A percentile compares a stretch with the other conserved stretches of the same genome.
These are phyloP conservation scores for Pelochelys cantorii DNA, from an alignment of 2,797 vertebrate genomes.

Conservation along the genomic window DNA sequence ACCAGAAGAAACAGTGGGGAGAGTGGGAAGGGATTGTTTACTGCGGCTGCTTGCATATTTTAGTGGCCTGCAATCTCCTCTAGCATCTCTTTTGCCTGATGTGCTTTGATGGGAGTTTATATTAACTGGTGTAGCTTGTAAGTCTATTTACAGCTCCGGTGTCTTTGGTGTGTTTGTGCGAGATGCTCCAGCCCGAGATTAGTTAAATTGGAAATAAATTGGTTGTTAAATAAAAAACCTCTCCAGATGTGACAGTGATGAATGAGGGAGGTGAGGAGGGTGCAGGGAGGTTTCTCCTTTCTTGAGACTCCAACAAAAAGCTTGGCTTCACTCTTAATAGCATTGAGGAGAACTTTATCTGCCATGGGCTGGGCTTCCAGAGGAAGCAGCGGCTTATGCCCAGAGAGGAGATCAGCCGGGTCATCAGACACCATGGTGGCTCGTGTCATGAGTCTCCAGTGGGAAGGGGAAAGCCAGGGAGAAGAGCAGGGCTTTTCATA, in stretches of 20 bases:
- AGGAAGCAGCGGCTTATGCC: background rate
- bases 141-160: slow-evolving; percentile 65
- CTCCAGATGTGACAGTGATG: slow-evolving; percentile 82
- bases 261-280: slow-evolving; percentile 75
- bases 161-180: slow-evolving; percentile 63
- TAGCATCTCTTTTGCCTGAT: slow-evolving; percentile 17
- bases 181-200: slow-evolving; percentile 80
- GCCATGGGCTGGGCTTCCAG: background rate
- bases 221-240: slow-evolving; percentile 85
- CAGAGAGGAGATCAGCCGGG: background rate
- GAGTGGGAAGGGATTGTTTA: slow-evolving; percentile 22
- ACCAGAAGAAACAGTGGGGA: background rate
- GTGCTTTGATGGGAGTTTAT: slow-evolving; percentile 75
- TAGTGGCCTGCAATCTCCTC: slow-evolving; percentile 46
- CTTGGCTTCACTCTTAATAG: slow-evolving; percentile 19
- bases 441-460: no score
- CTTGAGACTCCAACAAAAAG: background rate
- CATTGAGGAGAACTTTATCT: background rate
- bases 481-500: background rate
- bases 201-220: slow-evolving; percentile 86
- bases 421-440: background rate
- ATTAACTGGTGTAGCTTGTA: slow-evolving; percentile 50
- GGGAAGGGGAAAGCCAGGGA: background rate
- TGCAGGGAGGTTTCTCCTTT: slow-evolving; percentile 67
- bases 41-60: slow-evolving; percentile 38